Evolutionary conservation across 2,113 vertebrate genomes (phyloP), one percentile per base, ranked within the genome.

Genomic region (Chloebia gouldiae): DNA sequence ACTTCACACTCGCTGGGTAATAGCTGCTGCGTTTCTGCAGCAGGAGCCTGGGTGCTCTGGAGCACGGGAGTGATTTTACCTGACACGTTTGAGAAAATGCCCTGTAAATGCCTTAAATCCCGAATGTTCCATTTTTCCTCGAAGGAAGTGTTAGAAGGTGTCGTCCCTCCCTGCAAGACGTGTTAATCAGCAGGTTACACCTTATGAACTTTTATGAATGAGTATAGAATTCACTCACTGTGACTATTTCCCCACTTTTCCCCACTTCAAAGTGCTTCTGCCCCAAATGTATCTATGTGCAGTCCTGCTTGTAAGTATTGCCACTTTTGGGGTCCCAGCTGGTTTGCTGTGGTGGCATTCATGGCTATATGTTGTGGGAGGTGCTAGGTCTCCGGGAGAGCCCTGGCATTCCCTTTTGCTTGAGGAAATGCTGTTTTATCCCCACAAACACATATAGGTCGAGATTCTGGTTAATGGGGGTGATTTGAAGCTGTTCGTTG

Each of bases 1-100:
- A 64, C 86, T 92, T 81, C 63, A 10, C 92, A 17, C 84, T 90
- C 81, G 63, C 90, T 68, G 89, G 66, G 84, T 92, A 86, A 70
- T 30, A 88, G 79, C 85, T 54, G 86, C 39, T 81, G 84, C 69
- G 53, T 88, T 86, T 77, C 68, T 70, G 63, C 85, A 63, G 64
- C 27, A 12, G 47, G 53, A 88, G 66, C 47, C 18, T 25, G 66
- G 77, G 33, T 79, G 61, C 81, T 85, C 69, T 68, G 92, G 51
- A 66, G 57, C 86, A 59, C 70, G 2, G 78, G 14, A 31, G 82
- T 57, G 86, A 35, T 93, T 90, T 81, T 87, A 69, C 70, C 77
- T 51, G 65, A 13, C 21, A 19, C 11, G 0, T 71, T 61, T 66
- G 56, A 47, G 86, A 81, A 81, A 94, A 70, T 78, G 53, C 59